phyloP scores from a whole-genome alignment of 2,888 invertebrate genomes.

The Zygogramma bicolorata region DNA sequence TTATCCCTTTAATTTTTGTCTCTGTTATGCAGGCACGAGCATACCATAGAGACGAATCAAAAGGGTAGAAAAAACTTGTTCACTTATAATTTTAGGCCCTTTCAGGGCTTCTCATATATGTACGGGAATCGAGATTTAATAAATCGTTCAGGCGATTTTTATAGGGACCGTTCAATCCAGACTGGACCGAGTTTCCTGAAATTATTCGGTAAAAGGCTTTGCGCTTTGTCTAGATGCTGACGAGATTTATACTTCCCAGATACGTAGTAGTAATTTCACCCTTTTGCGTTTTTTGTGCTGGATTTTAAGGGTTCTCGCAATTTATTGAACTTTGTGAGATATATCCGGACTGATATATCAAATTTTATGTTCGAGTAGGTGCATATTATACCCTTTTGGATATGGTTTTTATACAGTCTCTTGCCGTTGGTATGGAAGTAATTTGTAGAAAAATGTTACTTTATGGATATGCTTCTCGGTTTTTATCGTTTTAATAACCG shows the following conservation, averaged over 20 bases:
- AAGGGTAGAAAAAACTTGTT: slow-evolving; percentile 42
- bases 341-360: slow-evolving; percentile 36
- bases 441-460: slow-evolving; percentile 26
- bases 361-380: slow-evolving; percentile 43
- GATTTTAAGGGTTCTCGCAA: slow-evolving; percentile 48
- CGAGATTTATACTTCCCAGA: slow-evolving; percentile 36
- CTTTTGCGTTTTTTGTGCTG: slow-evolving; percentile 51
- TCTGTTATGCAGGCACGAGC: slow-evolving; percentile 26
- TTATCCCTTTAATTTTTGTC: slow-evolving; percentile 40
- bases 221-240: slow-evolving; percentile 30
- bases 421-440: slow-evolving; percentile 25
- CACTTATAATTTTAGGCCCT: slow-evolving; percentile 46
- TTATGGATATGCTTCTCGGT: background rate
- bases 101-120: slow-evolving; percentile 31
- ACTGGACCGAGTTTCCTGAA: slow-evolving; percentile 12
- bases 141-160: slow-evolving; percentile 28
- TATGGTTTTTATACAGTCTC: slow-evolving; percentile 27
- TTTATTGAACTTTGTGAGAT: slow-evolving; percentile 51
- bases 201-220: slow-evolving; percentile 8
- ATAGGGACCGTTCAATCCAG: slow-evolving; percentile 27
- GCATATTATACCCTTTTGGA: slow-evolving; percentile 35
- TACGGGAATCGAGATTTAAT: slow-evolving; percentile 35
- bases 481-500: background rate
- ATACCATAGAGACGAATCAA: slow-evolving; percentile 32
- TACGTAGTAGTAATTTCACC: slow-evolving; percentile 53